phyloP scores from a whole-genome alignment of 2,888 invertebrate species.

The Dyspetes luteomarginatus region DNA sequence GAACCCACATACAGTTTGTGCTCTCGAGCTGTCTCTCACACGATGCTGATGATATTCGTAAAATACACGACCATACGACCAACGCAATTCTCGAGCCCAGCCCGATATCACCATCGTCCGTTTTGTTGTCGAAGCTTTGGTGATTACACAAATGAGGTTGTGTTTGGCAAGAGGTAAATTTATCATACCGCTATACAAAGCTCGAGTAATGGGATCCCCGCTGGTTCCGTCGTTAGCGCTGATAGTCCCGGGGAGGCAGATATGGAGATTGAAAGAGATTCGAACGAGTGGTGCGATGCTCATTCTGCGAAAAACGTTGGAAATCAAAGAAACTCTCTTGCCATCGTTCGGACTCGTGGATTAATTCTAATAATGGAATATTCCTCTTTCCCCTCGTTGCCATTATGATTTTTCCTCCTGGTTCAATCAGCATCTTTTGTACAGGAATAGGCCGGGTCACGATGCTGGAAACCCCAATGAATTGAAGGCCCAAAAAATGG shows the following conservation, averaged over 20 bases:
- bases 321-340: slow-evolving; percentile 39
- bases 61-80: slow-evolving; percentile 69
- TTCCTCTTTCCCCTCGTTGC: neutral
- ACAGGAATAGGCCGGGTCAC: neutral
- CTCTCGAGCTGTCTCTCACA: slow-evolving; percentile 47
- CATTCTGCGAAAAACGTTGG: slow-evolving; percentile 9
- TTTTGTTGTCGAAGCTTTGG: slow-evolving; percentile 79
- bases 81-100: slow-evolving; percentile 64
- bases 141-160: slow-evolving; percentile 80
- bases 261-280: slow-evolving; percentile 61
- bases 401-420: neutral
- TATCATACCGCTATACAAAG: slow-evolving; percentile 73
- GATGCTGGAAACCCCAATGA: neutral
- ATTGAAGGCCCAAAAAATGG: neutral
- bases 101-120: slow-evolving; percentile 68
- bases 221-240: slow-evolving; percentile 19
- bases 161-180: slow-evolving; percentile 73
- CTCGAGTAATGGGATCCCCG: slow-evolving; percentile 52
- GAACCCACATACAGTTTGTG: slow-evolving; percentile 29
- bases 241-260: slow-evolving; percentile 45
- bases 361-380: slow-evolving; percentile 32
- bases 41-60: slow-evolving; percentile 34
- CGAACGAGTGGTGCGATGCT: slow-evolving; percentile 3
- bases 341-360: neutral
- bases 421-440: slow-evolving; percentile 12